Percentiles rank a stretch among this genome's conserved stretches.
phyloP scores from a whole-genome alignment of 2,888 invertebrate genomes.

The Brenthis ino region DNA sequence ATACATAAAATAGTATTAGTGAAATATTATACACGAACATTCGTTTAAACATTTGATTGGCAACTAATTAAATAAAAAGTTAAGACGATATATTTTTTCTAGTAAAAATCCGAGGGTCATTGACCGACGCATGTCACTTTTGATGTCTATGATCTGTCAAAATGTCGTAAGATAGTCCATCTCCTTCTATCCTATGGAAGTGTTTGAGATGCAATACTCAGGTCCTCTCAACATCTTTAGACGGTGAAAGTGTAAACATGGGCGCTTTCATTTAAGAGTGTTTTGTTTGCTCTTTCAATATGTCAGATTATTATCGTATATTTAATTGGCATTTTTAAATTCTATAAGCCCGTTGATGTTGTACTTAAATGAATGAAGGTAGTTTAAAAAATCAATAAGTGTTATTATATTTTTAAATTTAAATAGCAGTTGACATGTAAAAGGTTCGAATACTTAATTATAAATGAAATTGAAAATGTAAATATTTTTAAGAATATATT shows the following conservation, averaged over 20 bases:
- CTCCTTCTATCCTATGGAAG: constrained; percentile 15
- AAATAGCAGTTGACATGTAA: neutral
- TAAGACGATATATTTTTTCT: neutral
- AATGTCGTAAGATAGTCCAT: constrained; percentile 16
- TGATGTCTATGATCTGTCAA: constrained; percentile 48
- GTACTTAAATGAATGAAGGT: constrained; percentile 1
- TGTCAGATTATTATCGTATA: constrained; percentile 39
- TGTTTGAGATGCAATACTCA: constrained; percentile 39
- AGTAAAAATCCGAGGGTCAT: constrained; percentile 21
- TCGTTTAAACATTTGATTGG: neutral
- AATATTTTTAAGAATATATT: too few relatives aligned
- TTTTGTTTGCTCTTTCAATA: constrained; percentile 50
- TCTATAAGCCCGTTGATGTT: constrained; percentile 24
- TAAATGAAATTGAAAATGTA: too few relatives aligned
- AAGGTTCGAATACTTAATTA: too few relatives aligned
- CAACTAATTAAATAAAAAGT: constrained; percentile 2
- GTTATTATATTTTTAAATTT: neutral
- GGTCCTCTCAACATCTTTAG: constrained; percentile 53
- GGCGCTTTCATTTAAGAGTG: constrained; percentile 48
- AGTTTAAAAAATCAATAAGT: neutral
- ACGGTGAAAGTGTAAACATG: constrained; percentile 73
- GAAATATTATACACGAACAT: neutral
- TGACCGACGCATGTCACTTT: constrained; percentile 45
- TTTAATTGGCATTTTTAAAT: constrained; percentile 37
- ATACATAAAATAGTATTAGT: neutral